phyloP scores from a whole-genome alignment of 2,888 invertebrate genomes.

The Eurois occulta region DNA sequence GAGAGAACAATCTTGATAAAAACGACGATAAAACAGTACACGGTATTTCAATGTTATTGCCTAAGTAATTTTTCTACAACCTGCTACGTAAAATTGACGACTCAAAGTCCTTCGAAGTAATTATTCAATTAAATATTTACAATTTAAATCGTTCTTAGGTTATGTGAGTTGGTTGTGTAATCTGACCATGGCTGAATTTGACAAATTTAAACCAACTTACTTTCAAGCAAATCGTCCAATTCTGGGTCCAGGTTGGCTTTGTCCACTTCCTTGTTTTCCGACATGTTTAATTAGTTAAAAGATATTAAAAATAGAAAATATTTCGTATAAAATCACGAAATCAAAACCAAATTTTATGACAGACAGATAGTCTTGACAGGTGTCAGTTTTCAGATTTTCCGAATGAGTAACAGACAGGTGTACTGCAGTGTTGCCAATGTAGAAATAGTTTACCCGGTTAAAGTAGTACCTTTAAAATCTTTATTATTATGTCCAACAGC shows the following conservation, averaged over 20 bases:
- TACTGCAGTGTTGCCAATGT: conserved; percentile 18
- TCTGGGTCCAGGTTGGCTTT: conserved; percentile 91
- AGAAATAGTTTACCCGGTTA: conserved; percentile 9
- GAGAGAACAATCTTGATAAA: background rate
- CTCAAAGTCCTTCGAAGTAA: conserved; percentile 47
- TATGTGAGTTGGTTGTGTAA: conserved; percentile 80
- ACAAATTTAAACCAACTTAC: conserved; percentile 88
- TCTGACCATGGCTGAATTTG: conserved; percentile 56
- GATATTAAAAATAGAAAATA: conserved; percentile 62
- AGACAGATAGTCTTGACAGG: conserved; percentile 44
- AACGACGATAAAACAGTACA: background rate
- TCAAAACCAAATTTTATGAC: conserved; percentile 56
- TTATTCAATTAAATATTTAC: conserved; percentile 57
- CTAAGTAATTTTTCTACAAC: background rate
- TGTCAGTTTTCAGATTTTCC: conserved; percentile 23
- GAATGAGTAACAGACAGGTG: conserved; percentile 24
- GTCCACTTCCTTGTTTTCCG: conserved; percentile 83
- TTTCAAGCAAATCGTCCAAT: conserved; percentile 93
- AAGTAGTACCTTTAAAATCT: too few species aligned
- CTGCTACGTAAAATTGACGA: conserved; percentile 1
- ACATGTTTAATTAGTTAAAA: conserved; percentile 75
- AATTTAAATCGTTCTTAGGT: conserved; percentile 61
- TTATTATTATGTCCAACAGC: too few species aligned
- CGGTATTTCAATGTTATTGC: background rate
- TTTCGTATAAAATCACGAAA: conserved; percentile 47